Percentiles rank a stretch among this genome's conserved stretches.
These are phyloP conservation scores for Phacellophora camtschatica DNA, from an alignment of 30 jellyfish, hydroid and myxozoan species.

Conservation along the genomic window DNA sequence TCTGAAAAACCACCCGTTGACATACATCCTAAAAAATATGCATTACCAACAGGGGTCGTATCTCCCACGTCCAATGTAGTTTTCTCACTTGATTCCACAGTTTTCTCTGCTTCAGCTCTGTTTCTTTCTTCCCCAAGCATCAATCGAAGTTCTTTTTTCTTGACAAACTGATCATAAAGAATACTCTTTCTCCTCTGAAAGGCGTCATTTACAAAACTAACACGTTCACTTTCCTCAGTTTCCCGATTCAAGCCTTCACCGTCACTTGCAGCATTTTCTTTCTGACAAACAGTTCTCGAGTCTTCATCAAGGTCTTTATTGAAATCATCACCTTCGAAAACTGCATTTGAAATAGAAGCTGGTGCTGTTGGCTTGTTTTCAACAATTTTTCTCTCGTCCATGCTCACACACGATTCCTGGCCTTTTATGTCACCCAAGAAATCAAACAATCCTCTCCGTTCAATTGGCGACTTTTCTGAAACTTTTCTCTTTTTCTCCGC, in stretches of 20 bases:
- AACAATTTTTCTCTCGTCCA: neutral
- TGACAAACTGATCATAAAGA: slow-evolving; percentile 30
- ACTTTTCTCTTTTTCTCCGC: neutral
- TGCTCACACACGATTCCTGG: neutral
- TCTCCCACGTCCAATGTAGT: too few species aligned
- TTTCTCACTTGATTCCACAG: too few species aligned
- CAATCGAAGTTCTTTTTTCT: neutral
- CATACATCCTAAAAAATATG: too few species aligned
- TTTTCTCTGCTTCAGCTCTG: too few species aligned
- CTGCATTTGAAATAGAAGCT: neutral
- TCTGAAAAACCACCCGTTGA: too few species aligned
- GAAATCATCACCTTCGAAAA: neutral
- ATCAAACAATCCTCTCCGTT: slow-evolving; percentile 13
- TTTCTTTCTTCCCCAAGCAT: neutral
- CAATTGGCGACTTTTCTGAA: neutral
- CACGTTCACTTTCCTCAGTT: neutral
- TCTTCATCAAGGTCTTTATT: neutral
- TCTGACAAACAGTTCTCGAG: too few species aligned
- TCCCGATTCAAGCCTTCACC: neutral
- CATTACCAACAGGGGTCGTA: too few species aligned
- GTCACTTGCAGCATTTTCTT: neutral
- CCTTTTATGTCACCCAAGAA: slow-evolving; percentile 4
- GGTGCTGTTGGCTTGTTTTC: too few species aligned
- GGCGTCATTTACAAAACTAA: neutral
- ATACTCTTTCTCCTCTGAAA: slow-evolving; percentile 12